phyloP scores from a whole-genome alignment of 2,797 vertebrate species.

The Silurus aristotelis region DNA sequence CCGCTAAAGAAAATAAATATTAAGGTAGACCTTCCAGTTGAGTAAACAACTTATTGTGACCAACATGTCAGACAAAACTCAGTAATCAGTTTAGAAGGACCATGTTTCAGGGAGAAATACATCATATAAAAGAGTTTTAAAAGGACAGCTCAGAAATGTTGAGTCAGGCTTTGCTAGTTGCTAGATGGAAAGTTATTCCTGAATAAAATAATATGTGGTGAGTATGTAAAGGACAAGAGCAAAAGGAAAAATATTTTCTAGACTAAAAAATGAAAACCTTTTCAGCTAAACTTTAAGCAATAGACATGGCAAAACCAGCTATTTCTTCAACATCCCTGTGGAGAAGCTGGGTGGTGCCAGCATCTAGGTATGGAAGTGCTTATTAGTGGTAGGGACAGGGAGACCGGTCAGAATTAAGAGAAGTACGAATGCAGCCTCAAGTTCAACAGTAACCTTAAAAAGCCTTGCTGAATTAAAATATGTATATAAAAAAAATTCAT shows the following conservation, averaged over 20 bases:
- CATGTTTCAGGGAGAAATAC: too few relatives aligned
- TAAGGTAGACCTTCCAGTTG: background rate
- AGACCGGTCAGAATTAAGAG: background rate
- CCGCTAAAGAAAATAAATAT: background rate
- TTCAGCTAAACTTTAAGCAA: background rate
- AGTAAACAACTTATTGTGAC: background rate
- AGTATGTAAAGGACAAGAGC: background rate
- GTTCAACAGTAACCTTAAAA: background rate
- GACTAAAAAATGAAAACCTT: background rate
- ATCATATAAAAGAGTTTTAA: too few relatives aligned
- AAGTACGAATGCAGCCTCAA: background rate
- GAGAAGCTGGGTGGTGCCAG: background rate
- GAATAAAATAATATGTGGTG: background rate
- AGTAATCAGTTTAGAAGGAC: too few relatives aligned
- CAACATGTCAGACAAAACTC: too few relatives aligned
- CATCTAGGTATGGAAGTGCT: background rate
- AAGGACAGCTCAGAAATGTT: background rate
- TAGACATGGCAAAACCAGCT: background rate
- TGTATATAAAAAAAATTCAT: too few relatives aligned
- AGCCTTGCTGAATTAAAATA: background rate
- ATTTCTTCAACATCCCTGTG: background rate
- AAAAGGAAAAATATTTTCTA: background rate
- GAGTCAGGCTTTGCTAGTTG: background rate
- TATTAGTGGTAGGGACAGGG: background rate
- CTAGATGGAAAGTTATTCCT: background rate